Evolutionary conservation across 2,113 vertebrate species (phyloP), one percentile per base, ranked within the genome.

Genomic region (Gasterosteus nipponicus): DNA sequence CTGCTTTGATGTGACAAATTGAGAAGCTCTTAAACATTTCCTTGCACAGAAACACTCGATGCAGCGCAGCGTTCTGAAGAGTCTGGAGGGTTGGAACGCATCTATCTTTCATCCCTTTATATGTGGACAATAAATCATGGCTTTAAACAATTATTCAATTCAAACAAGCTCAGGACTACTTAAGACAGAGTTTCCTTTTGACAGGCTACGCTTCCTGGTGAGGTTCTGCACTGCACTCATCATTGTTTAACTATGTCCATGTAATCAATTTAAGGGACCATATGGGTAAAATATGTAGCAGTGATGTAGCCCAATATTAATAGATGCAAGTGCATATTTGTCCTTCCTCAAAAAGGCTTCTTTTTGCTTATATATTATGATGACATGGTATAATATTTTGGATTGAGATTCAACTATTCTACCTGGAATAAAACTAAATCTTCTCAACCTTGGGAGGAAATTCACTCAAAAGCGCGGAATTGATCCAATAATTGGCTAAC

Each of bases 1-100:
- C 56, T 61, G 87, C 91, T 93, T 93, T 93, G 91, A 94, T 92
- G 87, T 89, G 90, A 93, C 92, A 92, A 92, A 92, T 91, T 93
- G 90, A 89, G 84, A 87, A 85, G 81, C 84, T 77, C 82, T 89
- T 82, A 87, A 89, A 85, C 82, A 71, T 91, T 93, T 92, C 89
- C 89, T 86, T 84, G 80, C 80, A 75, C 74, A 79, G 65, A 77
- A 78, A 86, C 74, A 75, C 71, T 76, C 47, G 70, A 72, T 39
- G 41, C 80, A 80, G 59, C 60, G 69, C 62, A 64, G 49, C 5
- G 49, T 64, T 58, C 70, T 74, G 57, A 77, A 73, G 54, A 65
- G 42, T 65, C 22, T 42, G 47, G 46, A 19, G 56, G 44, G 70
- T 53, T 69, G 58, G 78, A 39, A 26, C 11, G 38, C 60, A 75